Evolutionary conservation across 1,140 invertebrate genomes (phyloP), one percentile per base, ranked within the genome.

Genomic region (Drosophila carrolli): DNA sequence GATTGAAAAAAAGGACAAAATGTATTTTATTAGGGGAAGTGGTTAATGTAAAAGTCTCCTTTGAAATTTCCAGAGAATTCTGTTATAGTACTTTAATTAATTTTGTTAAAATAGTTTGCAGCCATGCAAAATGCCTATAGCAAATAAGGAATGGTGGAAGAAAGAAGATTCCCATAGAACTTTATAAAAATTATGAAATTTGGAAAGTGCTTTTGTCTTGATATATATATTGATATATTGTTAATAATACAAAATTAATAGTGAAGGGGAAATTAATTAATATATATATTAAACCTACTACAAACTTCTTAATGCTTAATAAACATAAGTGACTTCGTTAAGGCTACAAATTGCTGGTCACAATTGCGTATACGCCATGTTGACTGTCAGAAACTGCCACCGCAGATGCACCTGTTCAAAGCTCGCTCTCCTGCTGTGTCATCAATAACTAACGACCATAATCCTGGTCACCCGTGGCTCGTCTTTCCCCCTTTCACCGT

Each of bases 381-480:
- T 38, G 70, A n/a, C 66, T 37, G 16, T 23, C 63, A 19, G 6
- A 61, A 41, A 40, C 29, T 37, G 11, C 11, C 16, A 53, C 56
- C 51, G 40, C 44, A 56, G 44, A 38, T 65, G 73, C 55, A 76
- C 60, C 60, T 67, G 57, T 48, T 57, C 41, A 44, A 55, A 55
- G 66, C 54, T 58, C 14, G 32, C 40, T 43, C 56, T 32, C 56
- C 55, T 43, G 53, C 67, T 58, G 67, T 19, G 67, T 38, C 48
- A 66, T 75, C 47, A 75, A 75, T 66, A 66, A 76, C 54, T 76
- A 75, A 75, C 72, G 57, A 75, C 57, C 60, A 58, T 75, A 75
- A 75, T 76, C 72, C 73, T 76, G 54, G 72, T 43, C 71, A 44
- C 51, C 70, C 44, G 38, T 35, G 8, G 35, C 9, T 32, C 29